Evolutionary conservation across 1,140 invertebrate genomes (phyloP), one percentile per base, ranked within the genome.

Genomic region (Tribolium castaneum): DNA sequence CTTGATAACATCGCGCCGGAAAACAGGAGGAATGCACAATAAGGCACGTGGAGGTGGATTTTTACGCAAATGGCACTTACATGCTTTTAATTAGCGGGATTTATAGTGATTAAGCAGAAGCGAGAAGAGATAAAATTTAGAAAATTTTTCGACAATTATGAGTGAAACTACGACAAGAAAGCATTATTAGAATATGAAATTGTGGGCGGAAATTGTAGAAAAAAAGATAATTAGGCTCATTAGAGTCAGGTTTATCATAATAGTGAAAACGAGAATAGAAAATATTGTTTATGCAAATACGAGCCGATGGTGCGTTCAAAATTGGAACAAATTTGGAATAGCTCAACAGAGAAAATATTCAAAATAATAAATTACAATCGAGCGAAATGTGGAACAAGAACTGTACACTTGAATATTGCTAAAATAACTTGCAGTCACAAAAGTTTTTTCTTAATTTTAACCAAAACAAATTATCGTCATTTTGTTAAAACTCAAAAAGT

Each of bases 1-100:
- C 10, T 16, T 6, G 59, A 66, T 66, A 66, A 9, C 30, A 66
- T 66, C 59, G 2, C 59, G 25, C 22, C 54, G 54, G 54, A 59
- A 59, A 25, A 59, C 19, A 5, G 54, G 54, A 59, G 54, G 39
- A 59, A 59, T 59, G 19, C n/a, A 35, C 25, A 35, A 35, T 22
- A 22, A 59, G 59, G 59, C 59, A 66, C 59, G 59, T 35, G 59
- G 25, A 35, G n/a, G 4, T 5, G 51, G 12, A 52, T 16, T 52
- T 52, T 52, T 52, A 16, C 51, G 16, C 6, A 52, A 52, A 52
- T 12, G 9, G 39, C 39, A 45, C n/a, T 45, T 45, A 45, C 39
- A 45, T n/a, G 39, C 5, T 45, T 52, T 59, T 59, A 59, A 59
- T 59, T 59, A 30, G 22, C 22, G 14, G 13, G 19, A 22, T 30